Percentiles rank a stretch among this genome's conserved stretches.
phyloP scores from a whole-genome alignment of 1,140 invertebrate species.

The Trialeurodes vaporariorum region DNA sequence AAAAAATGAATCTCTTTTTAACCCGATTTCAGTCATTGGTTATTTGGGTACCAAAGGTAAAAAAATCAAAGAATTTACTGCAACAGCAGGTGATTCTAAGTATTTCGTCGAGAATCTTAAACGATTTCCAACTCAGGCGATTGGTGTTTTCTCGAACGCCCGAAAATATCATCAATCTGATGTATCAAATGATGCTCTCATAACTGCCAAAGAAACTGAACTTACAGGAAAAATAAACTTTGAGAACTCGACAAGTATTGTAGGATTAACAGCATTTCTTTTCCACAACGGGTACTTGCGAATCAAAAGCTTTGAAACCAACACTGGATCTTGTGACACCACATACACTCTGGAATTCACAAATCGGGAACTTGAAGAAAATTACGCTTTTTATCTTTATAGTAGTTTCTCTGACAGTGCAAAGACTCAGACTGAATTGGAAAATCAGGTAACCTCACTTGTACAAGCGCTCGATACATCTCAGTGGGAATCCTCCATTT shows the following conservation, averaged over 20 bases:
- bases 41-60: neutral
- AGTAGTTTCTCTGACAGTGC: neutral
- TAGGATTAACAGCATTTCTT: neutral
- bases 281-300: neutral
- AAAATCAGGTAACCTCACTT: neutral
- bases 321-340: neutral
- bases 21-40: neutral
- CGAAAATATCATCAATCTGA: neutral
- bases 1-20: neutral
- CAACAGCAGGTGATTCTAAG: neutral
- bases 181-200: neutral
- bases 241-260: neutral
- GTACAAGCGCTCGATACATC: neutral
- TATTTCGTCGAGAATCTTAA: neutral
- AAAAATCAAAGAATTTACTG: neutral
- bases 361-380: neutral
- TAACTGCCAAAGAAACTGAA: neutral
- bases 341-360: neutral
- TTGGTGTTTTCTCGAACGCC: neutral
- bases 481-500: neutral
- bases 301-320: neutral
- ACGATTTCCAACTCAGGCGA: neutral
- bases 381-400: neutral
- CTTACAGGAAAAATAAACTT: neutral
- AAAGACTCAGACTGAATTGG: neutral